Percentiles rank a stretch among this genome's conserved stretches.
These are phyloP conservation scores for Pelecanoides urinatrix DNA, from an alignment of 2,113 vertebrate genomes.

Conservation along the genomic window DNA sequence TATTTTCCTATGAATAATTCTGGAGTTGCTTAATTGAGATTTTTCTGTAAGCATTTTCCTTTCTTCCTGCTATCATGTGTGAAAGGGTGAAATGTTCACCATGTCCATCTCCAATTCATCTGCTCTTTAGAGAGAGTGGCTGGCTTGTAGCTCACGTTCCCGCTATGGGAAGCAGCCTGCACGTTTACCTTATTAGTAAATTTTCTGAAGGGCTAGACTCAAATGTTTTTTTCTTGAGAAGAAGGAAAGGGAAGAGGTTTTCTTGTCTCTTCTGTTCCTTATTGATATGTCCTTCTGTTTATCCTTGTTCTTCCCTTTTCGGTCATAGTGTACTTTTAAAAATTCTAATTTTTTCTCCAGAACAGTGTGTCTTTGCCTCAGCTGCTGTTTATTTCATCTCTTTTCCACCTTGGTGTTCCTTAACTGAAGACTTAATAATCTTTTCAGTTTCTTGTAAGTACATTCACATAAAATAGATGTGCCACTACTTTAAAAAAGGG, in stretches of 20 bases:
- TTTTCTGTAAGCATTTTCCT: background rate
- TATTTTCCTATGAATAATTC: background rate
- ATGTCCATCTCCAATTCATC: background rate
- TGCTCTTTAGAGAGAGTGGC: background rate
- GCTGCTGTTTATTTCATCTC: constrained; percentile 20
- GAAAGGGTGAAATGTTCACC: background rate
- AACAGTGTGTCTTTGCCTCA: background rate
- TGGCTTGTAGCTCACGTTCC: background rate
- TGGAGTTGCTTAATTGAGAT: background rate
- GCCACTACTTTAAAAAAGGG: background rate
- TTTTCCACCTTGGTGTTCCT: background rate
- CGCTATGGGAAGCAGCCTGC: background rate
- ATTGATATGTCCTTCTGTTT: background rate
- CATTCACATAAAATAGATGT: background rate
- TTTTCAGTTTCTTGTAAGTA: constrained; percentile 25
- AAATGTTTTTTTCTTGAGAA: background rate
- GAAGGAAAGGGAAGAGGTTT: background rate
- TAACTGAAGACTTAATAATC: background rate
- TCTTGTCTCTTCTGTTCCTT: background rate
- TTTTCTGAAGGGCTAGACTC: background rate
- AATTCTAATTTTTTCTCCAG: background rate
- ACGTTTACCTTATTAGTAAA: background rate
- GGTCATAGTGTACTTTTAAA: background rate
- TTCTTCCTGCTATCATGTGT: background rate
- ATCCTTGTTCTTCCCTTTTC: background rate